Percentiles rank a stretch among this genome's conserved stretches.
Evolutionary conservation across 2,113 vertebrate species (phyloP).

Genomic region (Entomyzon cyanotis): DNA sequence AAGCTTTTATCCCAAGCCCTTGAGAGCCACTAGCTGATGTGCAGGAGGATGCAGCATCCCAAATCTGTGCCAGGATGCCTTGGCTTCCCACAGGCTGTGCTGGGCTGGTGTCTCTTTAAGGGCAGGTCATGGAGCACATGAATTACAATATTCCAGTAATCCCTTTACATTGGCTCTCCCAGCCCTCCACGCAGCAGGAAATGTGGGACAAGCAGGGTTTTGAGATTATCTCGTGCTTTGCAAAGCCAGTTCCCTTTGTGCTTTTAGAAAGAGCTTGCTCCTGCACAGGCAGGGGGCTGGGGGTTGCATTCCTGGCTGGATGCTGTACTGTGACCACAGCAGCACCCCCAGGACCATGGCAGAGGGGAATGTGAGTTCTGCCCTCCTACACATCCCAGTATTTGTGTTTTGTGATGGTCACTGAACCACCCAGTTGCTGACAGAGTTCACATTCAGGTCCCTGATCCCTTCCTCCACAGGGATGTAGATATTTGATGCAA

Average conservation of each 20-base stretch:
- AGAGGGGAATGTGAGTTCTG: background rate
- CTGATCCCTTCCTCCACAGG: background rate
- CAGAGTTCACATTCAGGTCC: background rate
- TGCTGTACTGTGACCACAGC: background rate
- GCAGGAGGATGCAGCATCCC: background rate
- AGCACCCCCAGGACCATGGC: background rate
- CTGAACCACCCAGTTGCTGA: background rate
- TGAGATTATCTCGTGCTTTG: slow-evolving; percentile 37
- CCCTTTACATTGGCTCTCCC: background rate
- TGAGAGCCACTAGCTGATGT: fast-evolving
- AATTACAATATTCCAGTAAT: slow-evolving; percentile 16
- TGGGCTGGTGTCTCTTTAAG: slow-evolving; percentile 8
- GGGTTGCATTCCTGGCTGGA: fast-evolving
- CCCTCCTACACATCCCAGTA: fast-evolving
- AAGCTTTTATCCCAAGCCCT: background rate
- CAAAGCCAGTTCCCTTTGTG: background rate
- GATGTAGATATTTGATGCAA: background rate
- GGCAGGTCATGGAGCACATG: background rate
- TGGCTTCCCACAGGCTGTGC: background rate
- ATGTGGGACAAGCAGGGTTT: slow-evolving; percentile 60
- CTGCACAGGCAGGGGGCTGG: background rate
- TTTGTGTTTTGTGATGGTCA: fast-evolving
- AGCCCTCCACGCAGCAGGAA: background rate
- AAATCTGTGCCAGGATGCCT: background rate
- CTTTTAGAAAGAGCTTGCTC: background rate